These are phyloP conservation scores for Dipus sagitta DNA, from an alignment of 2,797 vertebrate genomes.

Conservation along the genomic window DNA sequence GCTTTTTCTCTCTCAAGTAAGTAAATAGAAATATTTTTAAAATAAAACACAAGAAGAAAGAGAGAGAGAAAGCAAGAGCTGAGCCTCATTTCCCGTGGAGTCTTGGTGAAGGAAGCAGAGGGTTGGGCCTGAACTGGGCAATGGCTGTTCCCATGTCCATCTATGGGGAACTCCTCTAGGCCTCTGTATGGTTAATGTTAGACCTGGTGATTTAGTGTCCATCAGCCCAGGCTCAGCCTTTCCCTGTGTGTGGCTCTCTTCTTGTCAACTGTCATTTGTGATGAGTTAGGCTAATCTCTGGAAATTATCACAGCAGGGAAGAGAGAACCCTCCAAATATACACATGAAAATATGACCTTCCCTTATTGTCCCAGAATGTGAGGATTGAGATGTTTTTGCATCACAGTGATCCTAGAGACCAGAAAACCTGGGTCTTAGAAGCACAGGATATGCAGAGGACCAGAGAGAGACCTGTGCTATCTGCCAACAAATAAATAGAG, in stretches of 20 bases:
- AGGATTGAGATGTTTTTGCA: too few species aligned
- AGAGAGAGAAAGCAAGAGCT: not conserved
- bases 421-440: accelerated
- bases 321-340: accelerated
- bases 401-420: not conserved
- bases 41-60: too few species aligned
- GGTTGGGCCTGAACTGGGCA: not conserved
- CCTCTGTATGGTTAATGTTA: not conserved
- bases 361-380: not conserved
- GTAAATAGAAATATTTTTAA: too few species aligned
- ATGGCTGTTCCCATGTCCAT: not conserved
- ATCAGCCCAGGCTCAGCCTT: not conserved
- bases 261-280: not conserved
- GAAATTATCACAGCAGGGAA: accelerated
- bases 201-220: not conserved
- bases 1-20: too few species aligned
- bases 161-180: not conserved
- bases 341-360: accelerated
- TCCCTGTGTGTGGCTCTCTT: not conserved
- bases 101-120: not conserved
- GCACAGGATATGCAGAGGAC: accelerated
- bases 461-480: accelerated
- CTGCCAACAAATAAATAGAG: accelerated
- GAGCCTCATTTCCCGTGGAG: not conserved
- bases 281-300: accelerated